A percentile compares a stretch with the other conserved stretches of the same genome.
phyloP scores from a whole-genome alignment of 2,797 vertebrate species.

The Cichlasoma orientale region DNA sequence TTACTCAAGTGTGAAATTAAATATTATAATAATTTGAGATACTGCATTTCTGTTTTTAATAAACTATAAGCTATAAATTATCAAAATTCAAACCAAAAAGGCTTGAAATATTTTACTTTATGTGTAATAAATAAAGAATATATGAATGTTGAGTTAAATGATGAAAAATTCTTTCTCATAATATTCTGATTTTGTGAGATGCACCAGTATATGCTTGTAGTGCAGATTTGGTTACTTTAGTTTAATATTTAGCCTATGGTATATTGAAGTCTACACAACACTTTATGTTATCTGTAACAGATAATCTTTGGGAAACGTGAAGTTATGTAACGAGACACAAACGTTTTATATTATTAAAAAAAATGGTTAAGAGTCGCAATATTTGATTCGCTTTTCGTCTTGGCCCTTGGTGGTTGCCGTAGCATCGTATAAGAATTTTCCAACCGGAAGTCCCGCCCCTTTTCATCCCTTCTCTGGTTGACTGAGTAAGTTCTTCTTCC shows the following conservation, averaged over 20 bases:
- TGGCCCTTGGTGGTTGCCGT: constrained; percentile 70
- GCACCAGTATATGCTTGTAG: too few species aligned
- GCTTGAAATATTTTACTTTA: too few species aligned
- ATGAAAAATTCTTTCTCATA: too few species aligned
- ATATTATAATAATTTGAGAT: too few species aligned
- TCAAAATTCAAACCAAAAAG: too few species aligned
- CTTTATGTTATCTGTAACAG: too few species aligned
- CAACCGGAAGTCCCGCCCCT: constrained; percentile 82
- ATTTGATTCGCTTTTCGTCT: neutral
- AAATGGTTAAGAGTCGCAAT: neutral
- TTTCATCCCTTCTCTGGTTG: constrained; percentile 54
- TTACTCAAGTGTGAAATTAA: too few species aligned
- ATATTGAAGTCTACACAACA: neutral
- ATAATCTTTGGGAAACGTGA: neutral
- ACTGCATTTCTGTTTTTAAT: too few species aligned
- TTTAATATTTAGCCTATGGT: neutral
- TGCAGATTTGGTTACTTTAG: neutral
- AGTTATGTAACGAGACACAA: neutral
- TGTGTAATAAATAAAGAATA: too few species aligned
- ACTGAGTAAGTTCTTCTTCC: constrained; percentile 59
- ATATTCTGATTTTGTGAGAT: too few species aligned
- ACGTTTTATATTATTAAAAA: neutral
- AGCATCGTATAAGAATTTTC: constrained; percentile 15
- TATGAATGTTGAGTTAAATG: too few species aligned
- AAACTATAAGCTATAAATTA: too few species aligned